Evolutionary conservation across 2,797 vertebrate genomes (phyloP).

Genomic region (Tangara arthus): DNA sequence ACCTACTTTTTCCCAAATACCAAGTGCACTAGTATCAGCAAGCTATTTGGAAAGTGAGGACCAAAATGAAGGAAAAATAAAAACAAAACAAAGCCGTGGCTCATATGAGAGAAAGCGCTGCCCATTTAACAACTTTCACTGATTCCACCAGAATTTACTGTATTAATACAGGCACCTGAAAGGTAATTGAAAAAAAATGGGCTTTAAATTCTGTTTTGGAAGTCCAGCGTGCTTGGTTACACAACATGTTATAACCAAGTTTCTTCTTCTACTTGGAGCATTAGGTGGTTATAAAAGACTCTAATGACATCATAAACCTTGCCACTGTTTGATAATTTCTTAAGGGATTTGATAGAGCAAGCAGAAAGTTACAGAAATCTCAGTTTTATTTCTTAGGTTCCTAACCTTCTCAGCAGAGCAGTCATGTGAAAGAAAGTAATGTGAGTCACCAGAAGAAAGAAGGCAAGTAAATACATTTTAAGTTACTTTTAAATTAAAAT

Average conservation of each 20-base stretch:
- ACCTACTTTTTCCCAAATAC: not conserved
- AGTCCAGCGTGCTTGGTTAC: not conserved
- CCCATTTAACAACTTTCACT: not conserved
- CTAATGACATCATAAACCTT: slow-evolving; percentile 8
- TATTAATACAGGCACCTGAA: not conserved
- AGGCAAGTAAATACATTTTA: not conserved
- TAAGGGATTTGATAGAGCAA: slow-evolving; percentile 12
- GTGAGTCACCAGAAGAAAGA: not conserved
- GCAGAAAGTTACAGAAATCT: slow-evolving; percentile 22
- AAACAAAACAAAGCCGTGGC: not conserved
- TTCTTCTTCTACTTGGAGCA: not conserved
- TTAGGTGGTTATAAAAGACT: not conserved
- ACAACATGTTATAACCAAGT: not conserved
- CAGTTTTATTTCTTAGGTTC: not conserved
- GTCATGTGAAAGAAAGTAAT: not conserved
- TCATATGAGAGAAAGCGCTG: not conserved
- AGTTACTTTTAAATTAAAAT: not conserved
- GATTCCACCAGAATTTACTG: not conserved
- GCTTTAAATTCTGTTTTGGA: not conserved
- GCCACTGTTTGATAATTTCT: slow-evolving; percentile 17
- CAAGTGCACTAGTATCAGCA: not conserved
- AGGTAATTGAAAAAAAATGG: not conserved
- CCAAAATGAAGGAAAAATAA: not conserved
- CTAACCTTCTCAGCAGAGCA: not conserved
- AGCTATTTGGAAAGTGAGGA: not conserved